Evolutionary conservation across 64 coral and sea anemone genomes (phyloP).

Genomic region (Hydrozoanthus tunicans): DNA sequence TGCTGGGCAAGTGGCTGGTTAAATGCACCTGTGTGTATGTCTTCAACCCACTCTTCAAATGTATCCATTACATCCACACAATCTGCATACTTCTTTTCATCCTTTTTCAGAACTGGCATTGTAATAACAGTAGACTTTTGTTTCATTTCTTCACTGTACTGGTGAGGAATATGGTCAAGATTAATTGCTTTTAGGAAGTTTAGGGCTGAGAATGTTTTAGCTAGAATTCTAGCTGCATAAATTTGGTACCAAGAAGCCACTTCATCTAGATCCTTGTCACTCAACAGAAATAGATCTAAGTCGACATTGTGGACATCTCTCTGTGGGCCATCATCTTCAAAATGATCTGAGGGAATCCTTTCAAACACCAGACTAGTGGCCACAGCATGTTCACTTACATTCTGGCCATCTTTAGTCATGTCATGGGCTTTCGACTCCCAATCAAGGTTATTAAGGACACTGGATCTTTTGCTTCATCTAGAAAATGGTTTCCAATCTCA

Average conservation of each 20-base stretch:
- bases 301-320: background rate
- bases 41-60: constrained; percentile 35
- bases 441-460: constrained; percentile 53
- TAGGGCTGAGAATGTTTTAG: background rate
- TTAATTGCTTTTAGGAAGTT: background rate
- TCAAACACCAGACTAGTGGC: constrained; percentile 46
- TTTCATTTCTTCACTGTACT: constrained; percentile 27
- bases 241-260: background rate
- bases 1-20: background rate
- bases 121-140: background rate
- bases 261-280: constrained; percentile 22
- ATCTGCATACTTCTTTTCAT: constrained; percentile 63
- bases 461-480: constrained; percentile 22
- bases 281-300: background rate
- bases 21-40: constrained; percentile 39
- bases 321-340: constrained; percentile 20
- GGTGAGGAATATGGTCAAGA: background rate
- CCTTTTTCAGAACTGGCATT: constrained; percentile 34
- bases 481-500: constrained; percentile 50
- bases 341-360: constrained; percentile 14
- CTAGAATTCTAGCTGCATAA: background rate
- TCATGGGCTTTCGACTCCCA: constrained; percentile 57
- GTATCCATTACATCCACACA: constrained; percentile 58
- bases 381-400: constrained; percentile 59
- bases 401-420: constrained; percentile 25